Conservation (phyloP, 2,113 vertebrate genomes). For the Meleagris gallopavo region DNA sequence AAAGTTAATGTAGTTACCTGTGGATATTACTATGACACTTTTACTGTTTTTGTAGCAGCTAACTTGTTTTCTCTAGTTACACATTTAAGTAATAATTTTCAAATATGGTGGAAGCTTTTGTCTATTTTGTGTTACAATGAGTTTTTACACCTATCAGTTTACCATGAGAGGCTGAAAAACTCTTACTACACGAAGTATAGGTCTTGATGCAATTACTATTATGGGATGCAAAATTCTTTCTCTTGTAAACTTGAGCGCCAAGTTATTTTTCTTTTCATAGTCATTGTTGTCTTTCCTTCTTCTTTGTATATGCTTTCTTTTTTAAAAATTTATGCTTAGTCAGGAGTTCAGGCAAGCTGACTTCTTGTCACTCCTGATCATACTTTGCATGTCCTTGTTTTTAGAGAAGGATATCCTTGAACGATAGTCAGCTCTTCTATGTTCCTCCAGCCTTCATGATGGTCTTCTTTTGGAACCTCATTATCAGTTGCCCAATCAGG, state of each 20-base stretch:
- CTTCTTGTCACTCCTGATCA: background rate
- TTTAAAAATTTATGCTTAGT: background rate
- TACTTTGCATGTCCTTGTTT: background rate
- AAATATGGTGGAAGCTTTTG: background rate
- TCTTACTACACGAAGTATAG: background rate
- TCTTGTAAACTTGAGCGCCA: background rate
- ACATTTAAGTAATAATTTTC: background rate
- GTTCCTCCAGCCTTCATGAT: background rate
- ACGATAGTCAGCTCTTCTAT: background rate
- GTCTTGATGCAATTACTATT: background rate
- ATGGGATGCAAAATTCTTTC: background rate
- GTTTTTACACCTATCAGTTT: background rate
- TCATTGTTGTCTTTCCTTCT: too few species aligned
- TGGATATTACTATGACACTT: background rate
- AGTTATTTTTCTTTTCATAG: background rate
- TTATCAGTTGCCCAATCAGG: background rate
- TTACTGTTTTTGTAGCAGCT: background rate
- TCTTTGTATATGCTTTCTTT: background rate
- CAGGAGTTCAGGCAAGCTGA: background rate
- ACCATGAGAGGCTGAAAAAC: background rate
- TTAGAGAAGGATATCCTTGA: background rate
- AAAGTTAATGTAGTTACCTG: background rate
- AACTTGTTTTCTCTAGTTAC: background rate
- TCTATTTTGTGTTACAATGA: background rate
- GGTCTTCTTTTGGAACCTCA: background rate